These are phyloP conservation scores for Ophion costatus DNA, from an alignment of 2,888 invertebrate species.

Conservation along the genomic window DNA sequence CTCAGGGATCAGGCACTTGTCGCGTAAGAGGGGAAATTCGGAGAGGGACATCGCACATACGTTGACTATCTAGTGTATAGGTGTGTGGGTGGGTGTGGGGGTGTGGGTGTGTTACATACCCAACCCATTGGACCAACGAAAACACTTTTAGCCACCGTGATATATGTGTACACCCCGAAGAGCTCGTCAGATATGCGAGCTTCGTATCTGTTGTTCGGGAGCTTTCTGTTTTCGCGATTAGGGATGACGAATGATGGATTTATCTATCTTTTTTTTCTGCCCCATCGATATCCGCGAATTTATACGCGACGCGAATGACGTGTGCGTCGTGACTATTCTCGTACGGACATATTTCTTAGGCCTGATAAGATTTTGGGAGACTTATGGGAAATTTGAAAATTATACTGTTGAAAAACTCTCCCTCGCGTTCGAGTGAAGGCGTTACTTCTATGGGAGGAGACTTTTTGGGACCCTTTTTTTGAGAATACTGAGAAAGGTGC, in stretches of 20 bases:
- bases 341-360: background rate
- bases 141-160: background rate
- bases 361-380: background rate
- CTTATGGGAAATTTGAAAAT: background rate
- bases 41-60: conserved; percentile 2
- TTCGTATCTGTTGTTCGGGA: conserved; percentile 11
- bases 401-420: background rate
- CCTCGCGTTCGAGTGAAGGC: background rate
- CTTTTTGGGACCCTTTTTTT: too few relatives aligned
- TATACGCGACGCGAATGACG: conserved; percentile 18
- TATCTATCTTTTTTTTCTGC: conserved; percentile 2
- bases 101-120: background rate
- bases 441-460: background rate
- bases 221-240: conserved; percentile 49
- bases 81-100: too few relatives aligned
- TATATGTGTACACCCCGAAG: background rate
- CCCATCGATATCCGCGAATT: conserved; percentile 45
- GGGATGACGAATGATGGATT: conserved; percentile 53
- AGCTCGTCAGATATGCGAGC: conserved; percentile 23
- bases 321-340: background rate
- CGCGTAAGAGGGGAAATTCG: background rate
- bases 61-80: background rate
- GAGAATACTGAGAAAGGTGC: too few relatives aligned
- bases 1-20: too few relatives aligned
- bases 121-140: conserved; percentile 27